phyloP scores from a whole-genome alignment of 1,140 invertebrate species.

The Sycophaga agraensis region DNA sequence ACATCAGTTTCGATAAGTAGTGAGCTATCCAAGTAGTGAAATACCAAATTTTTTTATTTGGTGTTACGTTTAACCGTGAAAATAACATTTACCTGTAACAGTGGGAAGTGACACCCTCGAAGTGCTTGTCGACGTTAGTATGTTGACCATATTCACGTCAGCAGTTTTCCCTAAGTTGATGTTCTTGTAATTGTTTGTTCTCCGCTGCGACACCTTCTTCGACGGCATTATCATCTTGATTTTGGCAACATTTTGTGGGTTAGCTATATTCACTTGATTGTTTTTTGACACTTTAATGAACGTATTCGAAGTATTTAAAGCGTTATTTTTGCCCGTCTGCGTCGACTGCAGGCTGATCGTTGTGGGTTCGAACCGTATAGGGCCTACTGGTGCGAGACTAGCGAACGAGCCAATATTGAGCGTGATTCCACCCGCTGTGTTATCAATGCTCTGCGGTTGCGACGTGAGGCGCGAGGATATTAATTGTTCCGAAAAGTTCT shows the following conservation, averaged over 20 bases:
- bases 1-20: no score
- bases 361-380: conserved; percentile 48
- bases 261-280: conserved; percentile 31
- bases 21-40: no score
- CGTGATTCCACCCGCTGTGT: conserved; percentile 50
- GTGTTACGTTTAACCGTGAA: no score
- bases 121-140: conserved; percentile 36
- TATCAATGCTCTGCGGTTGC: conserved; percentile 41
- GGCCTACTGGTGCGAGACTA: conserved; percentile 53
- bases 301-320: conserved; percentile 26
- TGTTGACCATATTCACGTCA: conserved; percentile 41
- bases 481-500: conserved; percentile 41
- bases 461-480: conserved; percentile 37
- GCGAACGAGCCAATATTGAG: conserved; percentile 58
- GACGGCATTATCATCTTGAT: conserved; percentile 44
- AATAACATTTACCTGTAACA: conserved; percentile 35
- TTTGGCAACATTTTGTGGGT: conserved; percentile 36
- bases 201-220: conserved; percentile 40
- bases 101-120: conserved; percentile 34
- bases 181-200: conserved; percentile 41
- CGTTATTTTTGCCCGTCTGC: conserved; percentile 14
- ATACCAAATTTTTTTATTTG: no score
- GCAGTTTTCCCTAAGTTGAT: conserved; percentile 35
- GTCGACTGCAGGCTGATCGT: conserved; percentile 23
- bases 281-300: conserved; percentile 40